These are phyloP conservation scores for Elmis aenea DNA, from an alignment of 2,888 invertebrate species.

Conservation along the genomic window DNA sequence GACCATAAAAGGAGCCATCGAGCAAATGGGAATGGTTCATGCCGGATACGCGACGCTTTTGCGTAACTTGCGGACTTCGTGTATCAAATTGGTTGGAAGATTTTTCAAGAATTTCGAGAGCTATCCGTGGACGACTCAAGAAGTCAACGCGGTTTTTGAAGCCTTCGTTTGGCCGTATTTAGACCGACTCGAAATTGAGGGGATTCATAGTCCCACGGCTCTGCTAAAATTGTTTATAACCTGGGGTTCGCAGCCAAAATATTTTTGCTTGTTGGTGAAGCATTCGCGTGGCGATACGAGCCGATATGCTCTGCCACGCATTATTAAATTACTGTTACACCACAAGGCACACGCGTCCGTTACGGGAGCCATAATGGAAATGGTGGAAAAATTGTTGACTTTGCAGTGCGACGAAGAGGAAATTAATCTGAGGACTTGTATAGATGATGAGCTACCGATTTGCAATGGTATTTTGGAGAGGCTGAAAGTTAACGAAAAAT, in stretches of 20 bases:
- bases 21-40: conserved; percentile 53
- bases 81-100: conserved; percentile 59
- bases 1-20: conserved; percentile 59
- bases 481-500: conserved; percentile 42
- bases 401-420: conserved; percentile 57
- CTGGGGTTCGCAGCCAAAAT: conserved; percentile 79
- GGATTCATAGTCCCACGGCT: conserved; percentile 77
- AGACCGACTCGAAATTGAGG: conserved; percentile 70
- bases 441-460: conserved; percentile 45
- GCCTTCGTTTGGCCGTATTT: conserved; percentile 78
- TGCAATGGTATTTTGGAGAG: conserved; percentile 33
- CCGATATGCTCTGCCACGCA: conserved; percentile 58
- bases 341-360: conserved; percentile 65
- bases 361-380: conserved; percentile 62
- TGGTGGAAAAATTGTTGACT: conserved; percentile 69
- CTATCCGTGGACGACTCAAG: conserved; percentile 65
- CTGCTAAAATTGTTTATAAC: conserved; percentile 71
- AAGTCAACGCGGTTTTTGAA: conserved; percentile 70
- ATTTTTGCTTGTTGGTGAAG: conserved; percentile 66
- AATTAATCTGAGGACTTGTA: conserved; percentile 42
- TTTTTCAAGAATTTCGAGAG: conserved; percentile 77
- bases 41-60: conserved; percentile 60
- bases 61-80: conserved; percentile 59
- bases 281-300: conserved; percentile 46
- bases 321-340: conserved; percentile 67